A percentile compares a stretch with the other conserved stretches of the same genome.
phyloP scores from a whole-genome alignment of 1,140 invertebrate genomes.

The Marisa cornuarietis region DNA sequence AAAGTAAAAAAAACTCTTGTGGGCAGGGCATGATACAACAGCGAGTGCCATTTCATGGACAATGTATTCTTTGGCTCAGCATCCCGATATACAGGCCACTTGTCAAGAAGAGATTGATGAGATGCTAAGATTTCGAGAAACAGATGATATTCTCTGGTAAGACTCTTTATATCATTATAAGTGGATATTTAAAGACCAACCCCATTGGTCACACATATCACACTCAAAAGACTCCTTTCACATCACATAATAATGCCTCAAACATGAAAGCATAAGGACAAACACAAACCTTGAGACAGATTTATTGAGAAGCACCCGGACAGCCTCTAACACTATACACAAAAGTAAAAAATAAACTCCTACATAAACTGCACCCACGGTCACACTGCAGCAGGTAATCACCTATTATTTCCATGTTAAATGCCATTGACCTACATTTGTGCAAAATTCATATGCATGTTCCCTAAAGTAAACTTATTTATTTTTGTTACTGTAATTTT shows the following conservation, averaged over 20 bases:
- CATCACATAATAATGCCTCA: not conserved
- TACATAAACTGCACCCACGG: not conserved
- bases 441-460: too few species aligned
- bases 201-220: too few species aligned
- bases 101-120: conserved; percentile 83
- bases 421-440: too few species aligned
- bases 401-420: too few species aligned
- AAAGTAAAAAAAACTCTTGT: not conserved
- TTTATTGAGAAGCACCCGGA: not conserved
- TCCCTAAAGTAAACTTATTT: too few species aligned
- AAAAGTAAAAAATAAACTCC: too few species aligned
- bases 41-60: conserved; percentile 75
- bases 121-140: conserved; percentile 72
- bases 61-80: conserved; percentile 79
- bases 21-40: conserved; percentile 57
- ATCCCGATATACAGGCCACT: conserved; percentile 80
- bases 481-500: too few species aligned
- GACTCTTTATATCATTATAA: not conserved
- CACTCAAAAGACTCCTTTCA: not conserved
- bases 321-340: too few species aligned
- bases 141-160: conserved; percentile 53
- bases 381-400: too few species aligned
- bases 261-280: not conserved
- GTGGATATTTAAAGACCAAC: too few species aligned
- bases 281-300: not conserved